phyloP scores from a whole-genome alignment of 2,888 invertebrate genomes.

The Yponomeuta cagnagella region DNA sequence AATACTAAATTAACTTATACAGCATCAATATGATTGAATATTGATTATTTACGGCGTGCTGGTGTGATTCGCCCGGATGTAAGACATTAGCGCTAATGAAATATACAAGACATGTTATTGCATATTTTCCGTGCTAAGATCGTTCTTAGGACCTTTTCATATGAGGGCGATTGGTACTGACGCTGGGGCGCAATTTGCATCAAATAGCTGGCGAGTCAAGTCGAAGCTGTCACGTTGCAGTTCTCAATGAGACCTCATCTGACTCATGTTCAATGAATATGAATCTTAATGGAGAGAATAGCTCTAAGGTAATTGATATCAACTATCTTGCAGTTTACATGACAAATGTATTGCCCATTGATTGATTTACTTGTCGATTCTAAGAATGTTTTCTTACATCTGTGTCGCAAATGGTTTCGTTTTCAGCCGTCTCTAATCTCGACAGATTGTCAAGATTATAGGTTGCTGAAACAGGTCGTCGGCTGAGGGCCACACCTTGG shows the following conservation, averaged over 20 bases:
- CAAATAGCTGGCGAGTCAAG: slow-evolving; percentile 28
- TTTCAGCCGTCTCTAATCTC: background rate
- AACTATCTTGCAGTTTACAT: background rate
- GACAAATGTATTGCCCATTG: background rate
- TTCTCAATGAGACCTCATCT: slow-evolving; percentile 28
- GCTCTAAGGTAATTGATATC: slow-evolving; percentile 23
- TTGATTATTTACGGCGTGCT: background rate
- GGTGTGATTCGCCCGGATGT: slow-evolving; percentile 38
- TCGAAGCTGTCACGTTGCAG: slow-evolving; percentile 22
- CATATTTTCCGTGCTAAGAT: background rate
- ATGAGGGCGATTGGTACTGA: background rate
- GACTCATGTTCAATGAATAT: slow-evolving; percentile 68
- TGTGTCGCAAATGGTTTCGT: background rate
- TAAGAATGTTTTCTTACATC: background rate
- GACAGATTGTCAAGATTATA: background rate
- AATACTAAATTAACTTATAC: too few species aligned
- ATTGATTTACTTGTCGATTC: background rate
- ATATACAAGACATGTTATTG: slow-evolving; percentile 21
- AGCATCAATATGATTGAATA: background rate
- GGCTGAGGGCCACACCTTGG: background rate
- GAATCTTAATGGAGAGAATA: slow-evolving; percentile 60
- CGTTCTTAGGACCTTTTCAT: background rate
- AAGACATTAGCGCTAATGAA: slow-evolving; percentile 59
- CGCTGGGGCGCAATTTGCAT: slow-evolving; percentile 44
- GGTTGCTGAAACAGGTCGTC: background rate